Evolutionary conservation across 2,888 invertebrate species (phyloP).

Genomic region (Conomelus anceps): DNA sequence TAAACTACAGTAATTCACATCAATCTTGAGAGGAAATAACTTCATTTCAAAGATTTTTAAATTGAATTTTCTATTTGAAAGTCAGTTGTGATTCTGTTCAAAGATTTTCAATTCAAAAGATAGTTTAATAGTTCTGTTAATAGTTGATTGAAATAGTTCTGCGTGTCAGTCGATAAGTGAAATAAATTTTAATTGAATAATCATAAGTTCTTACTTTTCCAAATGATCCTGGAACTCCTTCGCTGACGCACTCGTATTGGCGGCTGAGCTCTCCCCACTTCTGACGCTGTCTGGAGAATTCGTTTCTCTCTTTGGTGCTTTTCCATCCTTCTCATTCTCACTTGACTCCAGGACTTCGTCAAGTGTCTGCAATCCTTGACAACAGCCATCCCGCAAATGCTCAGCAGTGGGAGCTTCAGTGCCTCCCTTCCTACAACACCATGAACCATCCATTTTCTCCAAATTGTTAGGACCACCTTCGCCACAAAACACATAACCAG

Average conservation of each 20-base stretch:
- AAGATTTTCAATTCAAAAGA: too few species aligned
- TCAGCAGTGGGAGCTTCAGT: slow-evolving; percentile 65
- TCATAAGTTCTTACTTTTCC: slow-evolving; percentile 41
- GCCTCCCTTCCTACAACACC: slow-evolving; percentile 65
- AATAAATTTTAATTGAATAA: neutral
- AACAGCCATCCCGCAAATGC: slow-evolving; percentile 65
- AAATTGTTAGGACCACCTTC: slow-evolving; percentile 62
- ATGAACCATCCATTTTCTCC: slow-evolving; percentile 57
- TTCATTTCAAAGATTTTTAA: too few species aligned
- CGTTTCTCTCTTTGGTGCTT: slow-evolving; percentile 37
- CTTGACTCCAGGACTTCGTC: slow-evolving; percentile 46
- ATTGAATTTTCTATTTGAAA: too few species aligned
- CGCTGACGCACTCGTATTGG: slow-evolving; percentile 37
- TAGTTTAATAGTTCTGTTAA: too few species aligned
- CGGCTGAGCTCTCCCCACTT: neutral
- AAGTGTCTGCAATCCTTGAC: slow-evolving; percentile 44
- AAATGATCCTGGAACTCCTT: slow-evolving; percentile 56
- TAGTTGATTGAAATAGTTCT: too few species aligned
- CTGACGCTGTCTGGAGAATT: slow-evolving; percentile 29
- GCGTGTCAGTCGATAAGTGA: too few species aligned
- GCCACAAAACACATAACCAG: slow-evolving; percentile 55
- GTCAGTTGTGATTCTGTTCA: too few species aligned
- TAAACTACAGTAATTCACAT: too few species aligned
- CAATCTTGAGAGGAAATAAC: too few species aligned
- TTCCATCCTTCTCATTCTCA: slow-evolving; percentile 48